Evolutionary conservation across 2,113 vertebrate genomes (phyloP).

Genomic region (Chitala chitala): DNA sequence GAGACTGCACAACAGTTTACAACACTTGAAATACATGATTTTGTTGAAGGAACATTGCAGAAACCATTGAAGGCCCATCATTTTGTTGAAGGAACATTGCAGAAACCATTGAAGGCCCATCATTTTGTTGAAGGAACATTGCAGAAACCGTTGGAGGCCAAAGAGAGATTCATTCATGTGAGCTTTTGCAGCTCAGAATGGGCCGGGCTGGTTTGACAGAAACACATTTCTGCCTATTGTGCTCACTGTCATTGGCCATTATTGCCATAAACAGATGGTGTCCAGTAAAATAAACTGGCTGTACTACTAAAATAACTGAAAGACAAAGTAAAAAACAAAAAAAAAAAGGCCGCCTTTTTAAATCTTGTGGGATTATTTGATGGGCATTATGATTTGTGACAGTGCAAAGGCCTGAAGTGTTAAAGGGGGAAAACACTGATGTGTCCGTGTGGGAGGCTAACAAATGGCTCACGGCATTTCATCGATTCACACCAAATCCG

Average conservation of each 20-base stretch:
- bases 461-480: background rate
- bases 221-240: background rate
- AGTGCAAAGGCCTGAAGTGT: background rate
- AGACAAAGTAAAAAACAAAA: background rate
- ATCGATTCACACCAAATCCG: background rate
- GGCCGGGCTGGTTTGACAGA: background rate
- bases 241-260: slow-evolving; percentile 8
- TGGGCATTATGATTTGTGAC: background rate
- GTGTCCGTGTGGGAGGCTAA: background rate
- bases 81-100: too few species aligned
- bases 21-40: too few species aligned
- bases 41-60: too few species aligned
- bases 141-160: too few species aligned
- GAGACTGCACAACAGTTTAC: too few species aligned
- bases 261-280: background rate
- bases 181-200: too few species aligned
- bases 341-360: background rate
- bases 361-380: background rate
- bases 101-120: too few species aligned
- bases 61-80: too few species aligned
- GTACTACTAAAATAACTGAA: background rate
- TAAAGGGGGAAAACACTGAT: background rate
- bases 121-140: too few species aligned
- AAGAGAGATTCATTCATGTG: too few species aligned
- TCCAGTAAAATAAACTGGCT: background rate